Conservation (phyloP, 2,888 invertebrate genomes). For the Papilio gigon region DNA sequence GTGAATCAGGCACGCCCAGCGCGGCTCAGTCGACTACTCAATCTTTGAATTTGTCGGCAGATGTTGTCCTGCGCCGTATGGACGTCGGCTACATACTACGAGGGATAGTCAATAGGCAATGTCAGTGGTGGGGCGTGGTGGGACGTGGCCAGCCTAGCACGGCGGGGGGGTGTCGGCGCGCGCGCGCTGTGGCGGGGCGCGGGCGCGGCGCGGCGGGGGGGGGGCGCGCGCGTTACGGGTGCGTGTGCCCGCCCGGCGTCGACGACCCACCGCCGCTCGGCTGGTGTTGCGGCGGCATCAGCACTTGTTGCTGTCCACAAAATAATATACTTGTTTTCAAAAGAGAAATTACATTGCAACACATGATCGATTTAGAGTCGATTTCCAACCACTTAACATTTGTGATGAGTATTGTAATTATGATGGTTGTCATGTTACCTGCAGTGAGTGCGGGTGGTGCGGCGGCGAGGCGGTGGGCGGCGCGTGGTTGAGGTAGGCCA, state of each 20-base stretch:
- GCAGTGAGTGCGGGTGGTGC: conserved; percentile 69
- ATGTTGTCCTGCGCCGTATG: too few species aligned
- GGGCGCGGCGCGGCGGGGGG: conserved; percentile 43
- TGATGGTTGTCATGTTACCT: too few species aligned
- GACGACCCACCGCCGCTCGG: conserved; percentile 60
- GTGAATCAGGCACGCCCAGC: too few species aligned
- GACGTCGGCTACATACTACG: too few species aligned
- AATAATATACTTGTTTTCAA: too few species aligned
- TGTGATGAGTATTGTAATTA: too few species aligned
- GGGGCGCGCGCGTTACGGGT: conserved; percentile 56
- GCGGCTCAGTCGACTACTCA: too few species aligned
- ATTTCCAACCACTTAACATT: too few species aligned
- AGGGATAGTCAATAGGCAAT: too few species aligned
- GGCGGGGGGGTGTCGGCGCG: conserved; percentile 43
- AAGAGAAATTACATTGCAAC: too few species aligned
- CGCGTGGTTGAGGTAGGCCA: conserved; percentile 77
- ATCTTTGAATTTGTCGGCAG: too few species aligned
- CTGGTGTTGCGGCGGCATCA: conserved; percentile 62
- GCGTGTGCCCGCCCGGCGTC: conserved; percentile 63
- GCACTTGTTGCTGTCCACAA: conserved; percentile 55
- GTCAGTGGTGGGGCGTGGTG: background rate
- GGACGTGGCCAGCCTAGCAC: conserved; percentile 45
- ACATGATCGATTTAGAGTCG: too few species aligned
- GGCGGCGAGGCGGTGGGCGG: conserved; percentile 74
- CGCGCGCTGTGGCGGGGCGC: conserved; percentile 47